phyloP scores from a whole-genome alignment of 1,140 invertebrate genomes.

The Phymorhynchus buccinoides region DNA sequence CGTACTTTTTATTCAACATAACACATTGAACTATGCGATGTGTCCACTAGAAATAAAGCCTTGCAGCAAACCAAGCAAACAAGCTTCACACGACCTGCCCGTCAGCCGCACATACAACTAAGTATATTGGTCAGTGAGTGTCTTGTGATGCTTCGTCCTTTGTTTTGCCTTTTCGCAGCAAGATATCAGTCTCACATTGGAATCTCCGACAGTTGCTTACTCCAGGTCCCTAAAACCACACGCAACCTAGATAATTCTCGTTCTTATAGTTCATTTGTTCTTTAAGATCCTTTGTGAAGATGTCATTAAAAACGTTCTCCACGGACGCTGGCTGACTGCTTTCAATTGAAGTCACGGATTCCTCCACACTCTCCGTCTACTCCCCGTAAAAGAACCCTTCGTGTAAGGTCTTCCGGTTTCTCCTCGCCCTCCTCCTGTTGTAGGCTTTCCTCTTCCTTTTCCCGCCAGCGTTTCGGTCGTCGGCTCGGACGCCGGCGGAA shows the following conservation, averaged over 20 bases:
- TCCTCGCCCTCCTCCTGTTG: conserved; percentile 26
- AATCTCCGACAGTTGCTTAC: background rate
- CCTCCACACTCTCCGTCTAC: background rate
- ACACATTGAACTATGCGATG: background rate
- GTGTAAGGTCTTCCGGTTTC: conserved; percentile 30
- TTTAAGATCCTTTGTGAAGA: background rate
- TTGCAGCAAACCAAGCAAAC: background rate
- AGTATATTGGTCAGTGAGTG: background rate
- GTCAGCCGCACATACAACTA: background rate
- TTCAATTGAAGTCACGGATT: background rate
- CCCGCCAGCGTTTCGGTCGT: conserved; percentile 7
- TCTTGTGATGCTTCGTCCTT: background rate
- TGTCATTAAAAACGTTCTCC: background rate
- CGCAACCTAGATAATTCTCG: background rate
- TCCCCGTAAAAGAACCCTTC: conserved; percentile 31
- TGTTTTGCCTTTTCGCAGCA: background rate
- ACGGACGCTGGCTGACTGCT: background rate
- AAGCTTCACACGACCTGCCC: background rate
- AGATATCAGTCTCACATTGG: background rate
- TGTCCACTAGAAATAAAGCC: background rate
- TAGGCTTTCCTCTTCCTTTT: conserved; percentile 14
- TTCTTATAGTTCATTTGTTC: too few species aligned
- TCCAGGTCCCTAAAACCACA: background rate
- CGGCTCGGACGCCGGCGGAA: conserved; percentile 37
- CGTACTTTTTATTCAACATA: background rate